Conservation (phyloP, 1,140 invertebrate genomes). For the Bombus confusus region DNA sequence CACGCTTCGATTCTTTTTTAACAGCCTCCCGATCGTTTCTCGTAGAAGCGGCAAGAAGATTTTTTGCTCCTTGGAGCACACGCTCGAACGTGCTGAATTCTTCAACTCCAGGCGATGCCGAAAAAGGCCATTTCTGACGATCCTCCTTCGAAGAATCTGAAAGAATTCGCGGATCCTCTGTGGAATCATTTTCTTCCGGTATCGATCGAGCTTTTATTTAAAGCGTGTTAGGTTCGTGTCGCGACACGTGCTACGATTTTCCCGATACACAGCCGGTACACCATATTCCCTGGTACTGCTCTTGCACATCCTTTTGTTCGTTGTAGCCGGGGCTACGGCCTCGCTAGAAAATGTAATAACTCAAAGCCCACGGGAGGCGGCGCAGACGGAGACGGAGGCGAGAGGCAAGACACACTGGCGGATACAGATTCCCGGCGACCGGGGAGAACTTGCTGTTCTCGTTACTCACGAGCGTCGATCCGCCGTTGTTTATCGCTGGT, state of each 20-base stretch:
- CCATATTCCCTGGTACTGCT: not conserved
- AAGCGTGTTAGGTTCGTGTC: conserved; percentile 21
- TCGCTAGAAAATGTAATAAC: conserved; percentile 44
- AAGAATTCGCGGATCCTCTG: not conserved
- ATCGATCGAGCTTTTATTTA: conserved; percentile 26
- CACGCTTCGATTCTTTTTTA: too few relatives aligned
- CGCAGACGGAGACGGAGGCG: not conserved
- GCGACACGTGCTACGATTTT: conserved; percentile 46
- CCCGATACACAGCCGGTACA: conserved; percentile 15
- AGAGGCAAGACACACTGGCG: conserved; percentile 10
- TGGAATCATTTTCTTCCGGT: too few relatives aligned
- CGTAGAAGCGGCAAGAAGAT: too few relatives aligned
- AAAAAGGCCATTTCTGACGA: too few relatives aligned
- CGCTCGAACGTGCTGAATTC: too few relatives aligned
- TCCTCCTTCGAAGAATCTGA: not conserved
- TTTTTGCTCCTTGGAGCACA: too few relatives aligned
- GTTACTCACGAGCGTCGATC: conserved; percentile 37
- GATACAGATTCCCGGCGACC: conserved; percentile 31
- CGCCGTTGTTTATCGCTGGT: conserved; percentile 40
- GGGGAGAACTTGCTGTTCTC: conserved; percentile 1
- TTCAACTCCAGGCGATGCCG: too few relatives aligned
- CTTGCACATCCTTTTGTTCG: conserved; percentile 33
- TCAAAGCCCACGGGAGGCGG: conserved; percentile 29
- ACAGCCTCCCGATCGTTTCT: too few relatives aligned
- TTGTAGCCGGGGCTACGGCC: not conserved